A percentile compares a stretch with the other conserved stretches of the same genome.
phyloP scores from a whole-genome alignment of 1,140 invertebrate genomes.

The Aphelinus certus region DNA sequence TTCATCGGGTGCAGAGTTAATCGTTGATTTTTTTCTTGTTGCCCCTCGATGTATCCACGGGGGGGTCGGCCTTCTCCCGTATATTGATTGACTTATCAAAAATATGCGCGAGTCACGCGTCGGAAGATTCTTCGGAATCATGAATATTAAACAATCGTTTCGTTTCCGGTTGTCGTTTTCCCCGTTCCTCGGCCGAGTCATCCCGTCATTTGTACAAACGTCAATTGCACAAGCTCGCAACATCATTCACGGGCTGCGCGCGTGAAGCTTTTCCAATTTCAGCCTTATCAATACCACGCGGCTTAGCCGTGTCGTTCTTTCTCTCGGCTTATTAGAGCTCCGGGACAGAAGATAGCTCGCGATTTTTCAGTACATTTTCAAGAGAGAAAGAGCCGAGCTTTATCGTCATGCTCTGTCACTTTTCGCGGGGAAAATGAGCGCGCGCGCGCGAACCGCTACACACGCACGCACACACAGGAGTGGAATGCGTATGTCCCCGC shows the following conservation, averaged over 20 bases:
- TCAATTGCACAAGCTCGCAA: too few relatives aligned
- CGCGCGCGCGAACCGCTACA: background rate
- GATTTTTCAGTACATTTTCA: conserved; percentile 26
- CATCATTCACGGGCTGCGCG: too few relatives aligned
- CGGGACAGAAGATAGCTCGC: too few relatives aligned
- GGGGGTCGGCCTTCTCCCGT: conserved; percentile 43
- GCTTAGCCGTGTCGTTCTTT: too few relatives aligned
- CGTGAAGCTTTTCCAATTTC: too few relatives aligned
- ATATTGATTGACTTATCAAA: conserved; percentile 63
- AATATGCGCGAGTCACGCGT: conserved; percentile 60
- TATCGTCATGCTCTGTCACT: background rate
- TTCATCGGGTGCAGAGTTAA: conserved; percentile 48
- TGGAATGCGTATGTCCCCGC: conserved; percentile 41
- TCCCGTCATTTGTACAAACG: too few relatives aligned
- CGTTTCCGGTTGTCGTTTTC: too few relatives aligned
- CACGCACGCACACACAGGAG: background rate
- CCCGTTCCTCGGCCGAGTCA: too few relatives aligned
- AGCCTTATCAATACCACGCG: too few relatives aligned
- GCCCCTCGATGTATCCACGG: conserved; percentile 14
- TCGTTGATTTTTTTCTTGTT: conserved; percentile 12
- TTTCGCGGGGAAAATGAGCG: background rate
- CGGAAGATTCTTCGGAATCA: conserved; percentile 57
- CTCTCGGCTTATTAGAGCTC: too few relatives aligned
- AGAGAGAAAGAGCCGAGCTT: background rate
- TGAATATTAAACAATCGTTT: background rate